phyloP scores from a whole-genome alignment of 2,113 vertebrate species.

The Noctilio leporinus region DNA sequence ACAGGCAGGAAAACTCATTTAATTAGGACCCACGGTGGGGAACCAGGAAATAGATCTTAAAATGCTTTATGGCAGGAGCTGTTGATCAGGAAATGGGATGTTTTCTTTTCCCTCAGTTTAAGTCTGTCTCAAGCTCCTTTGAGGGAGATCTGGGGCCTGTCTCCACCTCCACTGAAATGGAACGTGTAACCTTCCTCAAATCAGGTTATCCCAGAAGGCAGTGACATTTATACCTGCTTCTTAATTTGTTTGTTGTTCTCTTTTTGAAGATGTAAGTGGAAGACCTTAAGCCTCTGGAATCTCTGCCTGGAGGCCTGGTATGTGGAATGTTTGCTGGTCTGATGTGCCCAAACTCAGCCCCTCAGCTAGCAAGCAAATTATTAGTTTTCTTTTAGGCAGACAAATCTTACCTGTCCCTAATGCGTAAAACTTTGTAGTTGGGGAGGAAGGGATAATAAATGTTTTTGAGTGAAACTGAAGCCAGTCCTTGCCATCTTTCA shows the following conservation, averaged over 20 bases:
- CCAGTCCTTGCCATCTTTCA: background rate
- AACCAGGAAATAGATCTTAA: constrained; percentile 47
- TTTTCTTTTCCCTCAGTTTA: constrained; percentile 3
- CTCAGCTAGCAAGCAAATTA: background rate
- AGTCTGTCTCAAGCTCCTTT: background rate
- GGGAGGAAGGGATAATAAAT: background rate
- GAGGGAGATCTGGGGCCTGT: background rate
- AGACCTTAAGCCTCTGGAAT: background rate
- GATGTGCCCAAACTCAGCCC: background rate
- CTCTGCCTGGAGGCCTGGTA: background rate
- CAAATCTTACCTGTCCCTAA: background rate
- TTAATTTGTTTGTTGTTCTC: background rate
- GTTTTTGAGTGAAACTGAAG: background rate
- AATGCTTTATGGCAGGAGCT: constrained; percentile 4
- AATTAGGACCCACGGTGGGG: constrained; percentile 27
- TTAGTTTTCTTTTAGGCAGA: background rate
- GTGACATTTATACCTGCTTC: background rate
- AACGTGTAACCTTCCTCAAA: background rate
- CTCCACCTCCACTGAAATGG: background rate
- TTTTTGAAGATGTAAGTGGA: background rate
- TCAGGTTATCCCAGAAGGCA: background rate
- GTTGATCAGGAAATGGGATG: constrained; percentile 25
- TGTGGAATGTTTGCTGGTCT: background rate
- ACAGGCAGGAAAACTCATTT: constrained; percentile 26
- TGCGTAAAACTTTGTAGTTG: background rate